Evolutionary conservation across 2,888 invertebrate species (phyloP).

Genomic region (Branchipolynoe longqiensis): DNA sequence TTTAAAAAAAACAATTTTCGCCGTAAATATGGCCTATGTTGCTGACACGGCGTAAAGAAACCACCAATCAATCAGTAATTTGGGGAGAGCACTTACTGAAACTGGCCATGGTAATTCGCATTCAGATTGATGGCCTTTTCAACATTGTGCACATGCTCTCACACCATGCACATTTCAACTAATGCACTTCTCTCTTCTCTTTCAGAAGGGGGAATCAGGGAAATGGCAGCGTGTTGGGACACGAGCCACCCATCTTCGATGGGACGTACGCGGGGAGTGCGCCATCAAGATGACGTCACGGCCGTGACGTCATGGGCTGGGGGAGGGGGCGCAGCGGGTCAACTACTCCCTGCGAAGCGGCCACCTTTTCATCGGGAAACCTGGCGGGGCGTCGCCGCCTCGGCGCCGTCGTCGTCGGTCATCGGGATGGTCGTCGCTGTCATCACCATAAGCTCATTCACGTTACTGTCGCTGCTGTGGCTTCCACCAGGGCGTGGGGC

Average conservation of each 20-base stretch:
- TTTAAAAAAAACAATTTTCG: too few relatives aligned
- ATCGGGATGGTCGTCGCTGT: conserved; percentile 23
- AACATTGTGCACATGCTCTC: too few relatives aligned
- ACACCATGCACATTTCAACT: too few relatives aligned
- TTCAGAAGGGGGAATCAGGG: conserved; percentile 52
- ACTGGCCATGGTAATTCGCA: too few relatives aligned
- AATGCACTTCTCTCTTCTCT: too few relatives aligned
- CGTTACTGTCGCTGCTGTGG: conserved; percentile 51
- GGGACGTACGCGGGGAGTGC: conserved; percentile 48
- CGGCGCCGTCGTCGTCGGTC: conserved; percentile 23
- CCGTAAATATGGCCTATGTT: too few relatives aligned
- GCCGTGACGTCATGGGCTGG: conserved; percentile 52
- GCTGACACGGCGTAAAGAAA: too few relatives aligned
- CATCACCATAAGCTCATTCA: conserved; percentile 55
- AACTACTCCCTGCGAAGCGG: conserved; percentile 1
- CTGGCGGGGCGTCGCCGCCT: conserved; percentile 3
- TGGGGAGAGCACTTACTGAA: too few relatives aligned
- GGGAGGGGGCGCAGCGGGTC: conserved; percentile 48
- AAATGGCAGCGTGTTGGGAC: conserved; percentile 44
- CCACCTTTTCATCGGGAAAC: conserved; percentile 43
- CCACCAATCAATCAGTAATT: too few relatives aligned
- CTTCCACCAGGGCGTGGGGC: conserved; percentile 21
- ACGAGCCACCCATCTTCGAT: conserved; percentile 16
- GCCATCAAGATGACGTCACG: conserved; percentile 45
- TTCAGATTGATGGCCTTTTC: too few relatives aligned